Conservation (phyloP, 2,888 invertebrate genomes). For the Dione vanillae region DNA sequence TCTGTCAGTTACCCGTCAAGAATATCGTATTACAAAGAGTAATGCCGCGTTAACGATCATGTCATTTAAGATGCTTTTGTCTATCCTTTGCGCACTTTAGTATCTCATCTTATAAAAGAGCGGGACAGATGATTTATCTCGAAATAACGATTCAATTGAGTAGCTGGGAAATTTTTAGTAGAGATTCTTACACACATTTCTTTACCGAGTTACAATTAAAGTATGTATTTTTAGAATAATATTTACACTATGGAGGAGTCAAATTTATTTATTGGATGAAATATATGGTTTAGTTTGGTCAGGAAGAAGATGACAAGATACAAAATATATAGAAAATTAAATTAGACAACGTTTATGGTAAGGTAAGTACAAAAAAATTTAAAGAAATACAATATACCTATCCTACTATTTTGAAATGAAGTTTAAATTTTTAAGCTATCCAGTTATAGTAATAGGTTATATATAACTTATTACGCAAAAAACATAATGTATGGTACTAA, state of each 20-base stretch:
- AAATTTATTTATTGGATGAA: no score
- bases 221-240: neutral
- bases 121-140: neutral
- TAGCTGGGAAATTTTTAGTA: conserved; percentile 20
- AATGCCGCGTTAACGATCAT: conserved; percentile 2
- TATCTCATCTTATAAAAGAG: neutral
- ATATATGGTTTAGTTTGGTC: no score
- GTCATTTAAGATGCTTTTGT: neutral
- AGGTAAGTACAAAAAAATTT: no score
- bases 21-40: conserved; percentile 10
- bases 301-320: no score
- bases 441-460: no score
- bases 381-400: no score
- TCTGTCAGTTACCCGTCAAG: conserved; percentile 3
- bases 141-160: conserved; percentile 16
- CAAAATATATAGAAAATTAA: no score
- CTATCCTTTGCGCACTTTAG: neutral
- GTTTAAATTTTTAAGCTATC: no score
- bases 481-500: no score
- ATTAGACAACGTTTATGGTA: no score
- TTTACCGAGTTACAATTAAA: neutral
- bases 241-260: neutral
- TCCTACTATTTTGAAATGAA: no score
- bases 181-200: neutral
- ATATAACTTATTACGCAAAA: no score